phyloP scores from a whole-genome alignment of 2,113 vertebrate genomes.

The Chaetorhynchus papuensis region DNA sequence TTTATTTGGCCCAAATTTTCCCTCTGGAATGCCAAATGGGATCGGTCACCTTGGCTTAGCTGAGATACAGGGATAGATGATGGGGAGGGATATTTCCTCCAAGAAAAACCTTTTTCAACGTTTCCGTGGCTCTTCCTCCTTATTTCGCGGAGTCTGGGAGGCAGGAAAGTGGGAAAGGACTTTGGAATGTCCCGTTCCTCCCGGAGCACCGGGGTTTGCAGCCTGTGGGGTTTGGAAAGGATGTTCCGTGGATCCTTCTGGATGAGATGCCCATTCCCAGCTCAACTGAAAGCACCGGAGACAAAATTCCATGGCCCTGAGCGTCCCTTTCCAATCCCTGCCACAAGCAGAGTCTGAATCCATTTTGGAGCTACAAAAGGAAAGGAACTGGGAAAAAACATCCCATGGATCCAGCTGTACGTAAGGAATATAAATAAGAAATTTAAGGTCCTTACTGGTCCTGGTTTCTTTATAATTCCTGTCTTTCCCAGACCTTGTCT shows the following conservation, averaged over 20 bases:
- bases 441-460: neutral
- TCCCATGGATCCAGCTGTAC: neutral
- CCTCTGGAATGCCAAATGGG: neutral
- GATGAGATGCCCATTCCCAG: neutral
- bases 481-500: neutral
- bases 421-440: fast-evolving
- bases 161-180: neutral
- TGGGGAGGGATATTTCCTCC: neutral
- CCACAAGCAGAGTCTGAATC: neutral
- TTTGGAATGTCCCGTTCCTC: neutral
- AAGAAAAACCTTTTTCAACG: neutral
- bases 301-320: neutral
- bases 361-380: fast-evolving
- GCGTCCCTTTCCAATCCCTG: neutral
- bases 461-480: neutral
- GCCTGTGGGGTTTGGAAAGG: neutral
- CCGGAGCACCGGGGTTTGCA: fast-evolving
- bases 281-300: neutral
- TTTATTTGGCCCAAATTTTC: neutral
- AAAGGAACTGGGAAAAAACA: neutral
- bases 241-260: neutral
- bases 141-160: neutral
- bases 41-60: neutral
- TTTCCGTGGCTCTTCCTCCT: neutral
- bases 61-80: neutral